Evolutionary conservation across 2,797 vertebrate genomes (phyloP).

Genomic region (Enteromius unitaeniatus): DNA sequence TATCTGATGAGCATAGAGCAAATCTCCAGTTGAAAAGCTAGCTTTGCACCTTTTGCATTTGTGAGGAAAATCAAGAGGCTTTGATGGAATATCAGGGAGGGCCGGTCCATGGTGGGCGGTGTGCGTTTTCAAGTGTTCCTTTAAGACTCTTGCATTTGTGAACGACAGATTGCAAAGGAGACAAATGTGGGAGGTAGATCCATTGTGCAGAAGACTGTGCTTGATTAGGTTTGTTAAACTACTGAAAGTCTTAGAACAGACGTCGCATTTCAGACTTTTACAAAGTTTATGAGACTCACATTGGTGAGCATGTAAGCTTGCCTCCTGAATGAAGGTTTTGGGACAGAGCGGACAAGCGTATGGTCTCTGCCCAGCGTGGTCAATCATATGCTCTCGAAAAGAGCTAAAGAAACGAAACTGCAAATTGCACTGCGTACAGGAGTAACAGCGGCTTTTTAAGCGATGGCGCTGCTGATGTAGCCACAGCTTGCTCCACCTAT

Average conservation of each 20-base stretch:
- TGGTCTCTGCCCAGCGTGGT: conserved; percentile 59
- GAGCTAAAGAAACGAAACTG: conserved; percentile 63
- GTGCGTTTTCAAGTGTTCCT: conserved; percentile 57
- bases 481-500: conserved; percentile 60
- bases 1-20: conserved; percentile 67
- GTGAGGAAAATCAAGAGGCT: conserved; percentile 60
- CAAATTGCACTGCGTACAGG: conserved; percentile 61
- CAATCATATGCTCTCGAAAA: conserved; percentile 64
- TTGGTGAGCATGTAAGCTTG: conserved; percentile 46
- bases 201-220: conserved; percentile 64
- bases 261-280: conserved; percentile 56
- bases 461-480: conserved; percentile 56
- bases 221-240: conserved; percentile 58
- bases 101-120: conserved; percentile 5
- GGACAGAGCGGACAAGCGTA: conserved; percentile 59
- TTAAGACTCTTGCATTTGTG: conserved; percentile 42
- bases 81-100: conserved; percentile 45
- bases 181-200: conserved; percentile 49
- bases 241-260: conserved; percentile 64
- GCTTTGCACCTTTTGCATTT: conserved; percentile 61
- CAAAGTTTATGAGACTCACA: conserved; percentile 41
- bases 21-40: conserved; percentile 63
- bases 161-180: conserved; percentile 54
- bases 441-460: conserved; percentile 48
- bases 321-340: conserved; percentile 44